Evolutionary conservation across 2,888 invertebrate species (phyloP).

Genomic region (Caenorhabditis imperialis): DNA sequence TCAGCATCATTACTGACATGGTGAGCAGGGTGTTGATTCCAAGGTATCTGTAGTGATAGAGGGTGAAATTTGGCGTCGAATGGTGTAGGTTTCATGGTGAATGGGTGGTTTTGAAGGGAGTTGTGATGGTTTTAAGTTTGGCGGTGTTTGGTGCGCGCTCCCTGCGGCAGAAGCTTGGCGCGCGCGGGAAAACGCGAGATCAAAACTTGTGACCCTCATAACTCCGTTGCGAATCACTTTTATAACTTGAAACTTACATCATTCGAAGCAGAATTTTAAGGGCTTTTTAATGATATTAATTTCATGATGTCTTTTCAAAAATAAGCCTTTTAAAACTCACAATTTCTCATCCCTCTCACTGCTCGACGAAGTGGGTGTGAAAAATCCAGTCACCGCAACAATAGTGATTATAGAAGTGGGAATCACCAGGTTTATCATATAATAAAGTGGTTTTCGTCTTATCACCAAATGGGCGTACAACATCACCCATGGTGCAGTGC

Average conservation of each 20-base stretch:
- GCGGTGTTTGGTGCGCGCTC: too few relatives aligned
- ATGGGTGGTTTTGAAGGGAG: too few relatives aligned
- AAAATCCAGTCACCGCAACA: slow-evolving; percentile 77
- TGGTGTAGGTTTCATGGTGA: background rate
- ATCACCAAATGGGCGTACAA: slow-evolving; percentile 76
- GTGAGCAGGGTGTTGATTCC: slow-evolving; percentile 76
- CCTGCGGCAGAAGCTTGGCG: too few relatives aligned
- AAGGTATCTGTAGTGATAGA: slow-evolving; percentile 54
- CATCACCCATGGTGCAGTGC: slow-evolving; percentile 76
- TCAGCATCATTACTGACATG: slow-evolving; percentile 80
- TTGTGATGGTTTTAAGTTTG: too few relatives aligned
- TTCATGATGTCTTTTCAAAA: too few relatives aligned
- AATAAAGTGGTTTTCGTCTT: slow-evolving; percentile 74
- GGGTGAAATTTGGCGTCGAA: background rate
- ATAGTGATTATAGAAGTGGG: slow-evolving; percentile 76
- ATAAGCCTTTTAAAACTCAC: slow-evolving; percentile 15
- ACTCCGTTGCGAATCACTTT: too few relatives aligned
- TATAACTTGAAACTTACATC: too few relatives aligned
- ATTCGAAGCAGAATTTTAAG: too few relatives aligned
- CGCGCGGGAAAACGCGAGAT: too few relatives aligned
- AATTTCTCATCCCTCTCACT: slow-evolving; percentile 76
- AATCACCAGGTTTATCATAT: slow-evolving; percentile 74
- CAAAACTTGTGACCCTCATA: too few relatives aligned
- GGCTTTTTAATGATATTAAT: too few relatives aligned
- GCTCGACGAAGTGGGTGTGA: slow-evolving; percentile 75